Conservation (phyloP, 2,797 vertebrate species). For the Diplodus sargus region DNA sequence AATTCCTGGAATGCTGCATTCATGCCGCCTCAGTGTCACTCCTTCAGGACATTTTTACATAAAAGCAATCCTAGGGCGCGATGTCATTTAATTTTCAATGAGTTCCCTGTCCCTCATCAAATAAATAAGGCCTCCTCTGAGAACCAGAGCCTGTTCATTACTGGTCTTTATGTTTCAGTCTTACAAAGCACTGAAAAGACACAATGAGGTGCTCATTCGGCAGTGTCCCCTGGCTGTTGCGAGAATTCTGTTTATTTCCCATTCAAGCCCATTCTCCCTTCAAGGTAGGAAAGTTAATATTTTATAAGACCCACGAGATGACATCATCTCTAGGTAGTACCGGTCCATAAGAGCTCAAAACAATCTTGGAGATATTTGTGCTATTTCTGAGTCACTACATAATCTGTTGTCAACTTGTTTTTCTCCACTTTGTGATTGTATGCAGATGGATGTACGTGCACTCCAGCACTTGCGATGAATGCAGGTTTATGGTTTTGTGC, state of each 20-base stretch:
- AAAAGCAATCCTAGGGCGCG: slow-evolving; percentile 41
- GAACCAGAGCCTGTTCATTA: slow-evolving; percentile 41
- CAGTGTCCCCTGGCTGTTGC: slow-evolving; percentile 28
- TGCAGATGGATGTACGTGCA: slow-evolving; percentile 4
- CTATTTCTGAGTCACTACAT: slow-evolving; percentile 35
- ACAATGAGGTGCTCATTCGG: slow-evolving; percentile 43
- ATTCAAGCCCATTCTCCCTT: slow-evolving; percentile 51
- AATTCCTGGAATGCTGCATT: slow-evolving; percentile 22
- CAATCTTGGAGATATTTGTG: slow-evolving; percentile 30
- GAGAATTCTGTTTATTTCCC: slow-evolving; percentile 57
- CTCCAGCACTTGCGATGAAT: slow-evolving; percentile 26
- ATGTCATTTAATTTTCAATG: slow-evolving; percentile 54
- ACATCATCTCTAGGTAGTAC: slow-evolving; percentile 40
- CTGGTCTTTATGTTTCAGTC: slow-evolving; percentile 33
- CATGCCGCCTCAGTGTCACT: background rate
- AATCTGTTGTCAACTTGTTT: slow-evolving; percentile 31
- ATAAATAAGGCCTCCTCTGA: slow-evolving; percentile 36
- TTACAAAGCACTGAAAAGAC: slow-evolving; percentile 52
- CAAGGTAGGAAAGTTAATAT: slow-evolving; percentile 63
- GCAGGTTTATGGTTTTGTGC: slow-evolving; percentile 2
- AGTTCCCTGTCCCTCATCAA: slow-evolving; percentile 35
- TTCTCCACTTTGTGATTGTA: slow-evolving; percentile 22
- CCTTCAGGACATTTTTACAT: slow-evolving; percentile 49
- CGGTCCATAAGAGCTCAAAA: slow-evolving; percentile 32
- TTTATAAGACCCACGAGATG: slow-evolving; percentile 54